These are phyloP conservation scores for Drosophila insularis DNA, from an alignment of 1,140 invertebrate genomes.

Conservation along the genomic window DNA sequence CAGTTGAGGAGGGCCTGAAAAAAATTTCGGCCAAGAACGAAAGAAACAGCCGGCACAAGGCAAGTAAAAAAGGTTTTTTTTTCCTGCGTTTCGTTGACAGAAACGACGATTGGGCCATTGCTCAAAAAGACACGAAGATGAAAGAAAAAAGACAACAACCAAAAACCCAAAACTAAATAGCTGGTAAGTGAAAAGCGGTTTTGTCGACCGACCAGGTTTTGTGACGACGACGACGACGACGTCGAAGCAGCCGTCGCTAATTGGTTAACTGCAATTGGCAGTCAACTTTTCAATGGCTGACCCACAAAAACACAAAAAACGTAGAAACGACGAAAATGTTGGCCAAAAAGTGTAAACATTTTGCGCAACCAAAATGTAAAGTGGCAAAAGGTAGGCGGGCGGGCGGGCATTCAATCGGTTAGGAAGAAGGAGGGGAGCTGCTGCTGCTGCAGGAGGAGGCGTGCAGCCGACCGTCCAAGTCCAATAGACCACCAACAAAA, in stretches of 20 bases:
- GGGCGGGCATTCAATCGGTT: neutral
- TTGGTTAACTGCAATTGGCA: conserved; percentile 74
- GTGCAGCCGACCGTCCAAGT: conserved; percentile 4
- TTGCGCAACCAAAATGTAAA: conserved; percentile 50
- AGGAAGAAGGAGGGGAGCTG: neutral
- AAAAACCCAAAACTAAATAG: conserved; percentile 2
- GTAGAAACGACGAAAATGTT: conserved; percentile 22
- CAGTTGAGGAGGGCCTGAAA: conserved; percentile 29
- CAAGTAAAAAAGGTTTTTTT: conserved; percentile 11
- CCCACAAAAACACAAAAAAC: conserved; percentile 50
- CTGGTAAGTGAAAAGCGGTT: conserved; percentile 52
- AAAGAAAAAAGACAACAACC: neutral
- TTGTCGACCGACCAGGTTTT: conserved; percentile 39
- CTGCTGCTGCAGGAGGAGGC: conserved; percentile 21
- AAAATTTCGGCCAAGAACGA: conserved; percentile 70
- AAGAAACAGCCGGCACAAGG: conserved; percentile 38
- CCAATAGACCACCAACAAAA: conserved; percentile 40
- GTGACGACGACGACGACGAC: neutral
- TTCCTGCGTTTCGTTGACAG: conserved; percentile 26
- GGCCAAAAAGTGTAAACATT: conserved; percentile 51
- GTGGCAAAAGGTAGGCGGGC: conserved; percentile 22
- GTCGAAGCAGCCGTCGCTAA: conserved; percentile 38
- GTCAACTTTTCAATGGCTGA: conserved; percentile 68
- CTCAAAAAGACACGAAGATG: conserved; percentile 15
- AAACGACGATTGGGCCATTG: conserved; percentile 41